Evolutionary conservation across 2,113 vertebrate species (phyloP).

Genomic region (Nannospalax galili): DNA sequence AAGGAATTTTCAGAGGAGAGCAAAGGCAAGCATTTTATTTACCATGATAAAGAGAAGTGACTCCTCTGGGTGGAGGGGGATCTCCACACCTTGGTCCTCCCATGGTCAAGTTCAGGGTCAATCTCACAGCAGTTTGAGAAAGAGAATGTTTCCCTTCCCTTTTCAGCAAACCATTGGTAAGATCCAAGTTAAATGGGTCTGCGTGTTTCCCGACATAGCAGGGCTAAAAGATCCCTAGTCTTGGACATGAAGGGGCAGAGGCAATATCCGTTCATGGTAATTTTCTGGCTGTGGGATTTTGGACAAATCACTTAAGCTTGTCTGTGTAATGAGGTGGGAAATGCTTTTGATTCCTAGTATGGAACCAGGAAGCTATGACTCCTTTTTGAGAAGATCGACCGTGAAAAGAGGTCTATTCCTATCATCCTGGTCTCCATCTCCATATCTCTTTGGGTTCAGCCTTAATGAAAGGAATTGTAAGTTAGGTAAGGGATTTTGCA

Average conservation of each 20-base stretch:
- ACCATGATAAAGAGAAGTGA: not conserved
- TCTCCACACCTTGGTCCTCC: not conserved
- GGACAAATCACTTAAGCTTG: conserved; percentile 35
- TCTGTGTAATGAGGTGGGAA: conserved; percentile 43
- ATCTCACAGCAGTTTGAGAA: not conserved
- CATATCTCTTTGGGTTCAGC: not conserved
- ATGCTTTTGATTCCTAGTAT: conserved; percentile 22
- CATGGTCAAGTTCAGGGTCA: not conserved
- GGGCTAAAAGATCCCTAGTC: not conserved
- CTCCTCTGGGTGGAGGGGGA: rapidly evolving
- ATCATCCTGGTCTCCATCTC: not conserved
- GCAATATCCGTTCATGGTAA: not conserved
- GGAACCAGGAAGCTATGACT: conserved; percentile 26
- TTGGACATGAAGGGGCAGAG: not conserved
- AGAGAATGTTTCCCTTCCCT: not conserved
- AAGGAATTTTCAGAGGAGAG: not conserved
- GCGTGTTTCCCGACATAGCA: rapidly evolving
- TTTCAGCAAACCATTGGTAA: not conserved
- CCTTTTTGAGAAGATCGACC: conserved; percentile 13
- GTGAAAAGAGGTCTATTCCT: not conserved
- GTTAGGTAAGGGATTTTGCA: conserved; percentile 35
- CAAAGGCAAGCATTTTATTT: not conserved
- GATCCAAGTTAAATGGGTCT: not conserved
- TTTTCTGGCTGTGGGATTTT: conserved; percentile 42
- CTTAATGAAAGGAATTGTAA: conserved; percentile 18